phyloP scores from a whole-genome alignment of 92 coral and sea anemone species.

The Paragorgia papillata region DNA sequence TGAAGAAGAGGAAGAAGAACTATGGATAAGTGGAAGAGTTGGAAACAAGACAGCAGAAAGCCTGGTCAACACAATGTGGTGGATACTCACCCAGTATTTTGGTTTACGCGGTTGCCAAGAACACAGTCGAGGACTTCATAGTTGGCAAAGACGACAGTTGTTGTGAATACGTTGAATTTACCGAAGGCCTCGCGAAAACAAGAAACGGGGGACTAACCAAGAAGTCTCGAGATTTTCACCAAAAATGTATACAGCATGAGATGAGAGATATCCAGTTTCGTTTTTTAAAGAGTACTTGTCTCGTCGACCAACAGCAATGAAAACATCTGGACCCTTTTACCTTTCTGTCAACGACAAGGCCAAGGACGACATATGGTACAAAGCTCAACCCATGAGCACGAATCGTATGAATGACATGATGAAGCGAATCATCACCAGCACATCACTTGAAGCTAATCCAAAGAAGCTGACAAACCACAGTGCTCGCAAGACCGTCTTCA shows the following conservation, averaged over 20 bases:
- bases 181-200: conserved; percentile 54
- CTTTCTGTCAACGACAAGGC: conserved; percentile 5
- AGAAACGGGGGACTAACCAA: conserved; percentile 27
- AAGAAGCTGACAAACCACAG: conserved; percentile 52
- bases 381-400: conserved; percentile 42
- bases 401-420: conserved; percentile 49
- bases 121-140: conserved; percentile 52
- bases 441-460: conserved; percentile 26
- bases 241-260: conserved; percentile 62
- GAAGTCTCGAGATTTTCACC: conserved; percentile 39
- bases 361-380: conserved; percentile 39
- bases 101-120: conserved; percentile 65
- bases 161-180: conserved; percentile 52
- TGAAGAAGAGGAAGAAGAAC: conserved; percentile 44
- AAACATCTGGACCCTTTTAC: conserved; percentile 39
- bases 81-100: conserved; percentile 57
- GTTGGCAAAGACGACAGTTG: conserved; percentile 51
- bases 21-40: conserved; percentile 51
- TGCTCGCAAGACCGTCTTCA: conserved; percentile 44
- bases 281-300: conserved; percentile 57
- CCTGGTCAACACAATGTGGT: conserved; percentile 59
- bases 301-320: conserved; percentile 31
- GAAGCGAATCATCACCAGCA: conserved; percentile 44
- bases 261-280: conserved; percentile 55
- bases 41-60: conserved; percentile 43